Conservation (phyloP, 2,113 vertebrate genomes). For the Lagenorhynchus albirostris region DNA sequence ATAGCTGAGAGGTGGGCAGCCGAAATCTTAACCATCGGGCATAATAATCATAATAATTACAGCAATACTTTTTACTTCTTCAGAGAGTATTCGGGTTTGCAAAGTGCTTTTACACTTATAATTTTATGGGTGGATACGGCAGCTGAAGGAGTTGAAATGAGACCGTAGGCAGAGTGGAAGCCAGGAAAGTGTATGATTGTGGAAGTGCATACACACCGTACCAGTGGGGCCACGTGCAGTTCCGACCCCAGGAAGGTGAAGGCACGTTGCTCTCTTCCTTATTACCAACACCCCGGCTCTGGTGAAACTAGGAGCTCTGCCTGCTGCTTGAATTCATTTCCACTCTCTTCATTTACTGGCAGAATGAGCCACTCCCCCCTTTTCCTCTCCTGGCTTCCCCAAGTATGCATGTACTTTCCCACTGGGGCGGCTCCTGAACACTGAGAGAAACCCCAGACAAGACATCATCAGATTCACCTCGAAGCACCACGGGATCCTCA, state of each 20-base stretch:
- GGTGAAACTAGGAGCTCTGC: background rate
- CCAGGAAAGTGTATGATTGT: background rate
- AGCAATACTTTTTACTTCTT: constrained; percentile 5
- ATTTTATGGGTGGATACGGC: constrained; percentile 34
- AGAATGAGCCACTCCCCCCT: background rate
- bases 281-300: background rate
- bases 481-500: background rate
- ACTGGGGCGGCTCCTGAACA: background rate
- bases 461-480: background rate
- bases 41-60: background rate
- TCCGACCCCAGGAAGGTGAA: background rate
- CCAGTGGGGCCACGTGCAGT: background rate
- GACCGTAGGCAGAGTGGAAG: background rate
- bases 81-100: background rate
- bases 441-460: background rate
- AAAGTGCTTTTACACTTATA: background rate
- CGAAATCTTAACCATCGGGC: background rate
- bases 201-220: background rate
- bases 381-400: background rate
- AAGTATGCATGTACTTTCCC: background rate
- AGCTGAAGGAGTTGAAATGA: background rate
- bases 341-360: background rate
- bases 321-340: background rate
- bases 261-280: background rate
- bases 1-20: constrained; percentile 18